Percentiles rank a stretch among this genome's conserved stretches.
phyloP scores from a whole-genome alignment of 2,113 vertebrate genomes.

The Ceyx margarethae region DNA sequence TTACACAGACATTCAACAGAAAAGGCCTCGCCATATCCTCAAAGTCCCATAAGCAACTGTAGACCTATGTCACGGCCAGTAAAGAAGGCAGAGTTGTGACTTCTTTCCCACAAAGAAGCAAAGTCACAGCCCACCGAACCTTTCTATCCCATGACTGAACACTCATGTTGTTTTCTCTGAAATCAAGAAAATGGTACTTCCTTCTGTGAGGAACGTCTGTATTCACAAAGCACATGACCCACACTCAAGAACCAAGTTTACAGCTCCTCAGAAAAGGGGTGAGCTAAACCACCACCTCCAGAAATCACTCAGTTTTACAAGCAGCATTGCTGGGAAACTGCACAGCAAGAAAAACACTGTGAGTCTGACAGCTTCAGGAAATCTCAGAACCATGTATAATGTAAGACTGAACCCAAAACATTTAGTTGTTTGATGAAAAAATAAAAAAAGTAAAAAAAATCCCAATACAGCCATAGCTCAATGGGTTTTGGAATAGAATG shows the following conservation, averaged over 20 bases:
- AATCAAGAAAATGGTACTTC: neutral
- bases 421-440: neutral
- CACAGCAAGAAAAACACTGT: neutral
- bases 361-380: neutral
- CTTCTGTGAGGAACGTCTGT: neutral
- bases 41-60: slow-evolving; percentile 71
- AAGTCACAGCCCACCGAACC: slow-evolving; percentile 49
- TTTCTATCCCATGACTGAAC: slow-evolving; percentile 26
- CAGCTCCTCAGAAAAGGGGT: neutral
- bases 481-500: neutral
- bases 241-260: neutral
- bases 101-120: slow-evolving; percentile 41
- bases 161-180: neutral
- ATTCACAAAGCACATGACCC: neutral
- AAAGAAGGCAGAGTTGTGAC: slow-evolving; percentile 39
- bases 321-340: neutral
- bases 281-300: neutral
- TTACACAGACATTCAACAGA: slow-evolving; percentile 71
- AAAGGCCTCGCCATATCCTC: slow-evolving; percentile 68
- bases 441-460: neutral
- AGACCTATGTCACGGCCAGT: slow-evolving; percentile 60
- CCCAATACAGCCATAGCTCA: neutral
- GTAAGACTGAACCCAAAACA: neutral
- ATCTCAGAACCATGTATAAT: neutral
- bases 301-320: neutral